phyloP scores from a whole-genome alignment of 2,797 vertebrate genomes.

The Chelidonichthys spinosus region DNA sequence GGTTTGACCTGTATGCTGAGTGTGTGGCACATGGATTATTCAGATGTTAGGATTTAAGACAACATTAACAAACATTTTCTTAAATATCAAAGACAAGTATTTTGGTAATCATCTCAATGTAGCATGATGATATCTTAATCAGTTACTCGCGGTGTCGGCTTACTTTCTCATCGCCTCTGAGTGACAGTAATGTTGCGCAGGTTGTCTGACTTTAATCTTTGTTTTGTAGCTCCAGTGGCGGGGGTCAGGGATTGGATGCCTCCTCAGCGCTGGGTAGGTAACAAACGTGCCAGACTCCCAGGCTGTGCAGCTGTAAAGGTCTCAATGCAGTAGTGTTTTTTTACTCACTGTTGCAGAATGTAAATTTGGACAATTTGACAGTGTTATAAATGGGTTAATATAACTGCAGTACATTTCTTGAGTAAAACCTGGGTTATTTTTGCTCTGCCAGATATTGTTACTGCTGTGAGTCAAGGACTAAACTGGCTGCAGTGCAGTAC shows the following conservation, averaged over 20 bases:
- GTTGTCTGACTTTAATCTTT: constrained; percentile 1
- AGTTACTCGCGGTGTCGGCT: background rate
- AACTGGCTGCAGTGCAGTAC: constrained; percentile 35
- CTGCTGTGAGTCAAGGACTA: constrained; percentile 41
- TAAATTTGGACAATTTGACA: background rate
- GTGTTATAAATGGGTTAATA: background rate
- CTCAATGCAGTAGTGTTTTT: background rate
- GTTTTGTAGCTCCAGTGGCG: constrained; percentile 63
- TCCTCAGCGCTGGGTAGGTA: constrained; percentile 81
- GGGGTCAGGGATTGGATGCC: constrained; percentile 74
- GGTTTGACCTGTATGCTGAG: no score
- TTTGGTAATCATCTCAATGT: background rate
- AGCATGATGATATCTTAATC: background rate
- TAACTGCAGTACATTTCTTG: background rate
- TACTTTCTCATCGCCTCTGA: background rate
- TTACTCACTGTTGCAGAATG: background rate
- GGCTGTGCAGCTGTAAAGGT: background rate
- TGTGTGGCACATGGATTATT: background rate
- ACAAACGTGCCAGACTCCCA: background rate
- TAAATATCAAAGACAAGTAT: background rate
- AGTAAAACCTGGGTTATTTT: constrained; percentile 4
- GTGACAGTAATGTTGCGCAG: background rate
- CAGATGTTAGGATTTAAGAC: background rate
- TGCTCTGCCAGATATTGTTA: constrained; percentile 27
- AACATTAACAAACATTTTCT: background rate